Base-by-base conservation (phyloP, 2,888 invertebrate species). In the Phanerotoma sp. region DNA sequence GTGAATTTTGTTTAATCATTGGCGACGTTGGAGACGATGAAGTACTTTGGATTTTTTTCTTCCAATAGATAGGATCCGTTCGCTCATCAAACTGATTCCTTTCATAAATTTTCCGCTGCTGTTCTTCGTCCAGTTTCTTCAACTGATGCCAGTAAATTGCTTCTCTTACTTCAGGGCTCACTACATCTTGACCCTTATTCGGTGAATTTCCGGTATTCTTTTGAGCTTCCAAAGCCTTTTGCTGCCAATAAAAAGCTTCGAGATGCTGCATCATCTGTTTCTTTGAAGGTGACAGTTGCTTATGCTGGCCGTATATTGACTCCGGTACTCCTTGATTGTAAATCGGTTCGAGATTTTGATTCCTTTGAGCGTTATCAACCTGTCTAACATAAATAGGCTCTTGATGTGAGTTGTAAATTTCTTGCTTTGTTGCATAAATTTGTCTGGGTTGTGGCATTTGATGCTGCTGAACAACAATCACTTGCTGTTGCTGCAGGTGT, bases 81-180 rank as follows among this genome's bases (percentile, higher is more conserved):
- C 51, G 42, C 11, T 61, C 61, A 6, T 64, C 67, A 10, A 64
- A 61, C 30, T 46, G 44, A 55, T 73, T 70, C 16, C 69, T 67
- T 48, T 74, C 68, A 57, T 69, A 74, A 20, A 75, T 71, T 20
- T 65, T 61, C 7, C 69, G 59, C 51, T 75, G 74, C 38, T 74
- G 74, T 64, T 86, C 86, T 74, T 86, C 85, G 69, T 83, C 82
- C 42, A 83, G 79, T 66, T 84, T 86, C 68, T 84, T 85, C 51
- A 87, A 73, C 68, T 85, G 85, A 63, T 86, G 84, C 86, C 86
- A 87, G 61, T 86, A 86, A 65, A 84, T 86, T 0, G 84, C 86
- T 70, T 87, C 86, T 6, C 73, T 64, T 15, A 73, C 67, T 47
- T 73, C 69, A 2, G 74, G 71, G 4, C 65, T 52, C 13, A 69